Evolutionary conservation across 2,113 vertebrate genomes (phyloP).

Genomic region (Scalopus aquaticus): DNA sequence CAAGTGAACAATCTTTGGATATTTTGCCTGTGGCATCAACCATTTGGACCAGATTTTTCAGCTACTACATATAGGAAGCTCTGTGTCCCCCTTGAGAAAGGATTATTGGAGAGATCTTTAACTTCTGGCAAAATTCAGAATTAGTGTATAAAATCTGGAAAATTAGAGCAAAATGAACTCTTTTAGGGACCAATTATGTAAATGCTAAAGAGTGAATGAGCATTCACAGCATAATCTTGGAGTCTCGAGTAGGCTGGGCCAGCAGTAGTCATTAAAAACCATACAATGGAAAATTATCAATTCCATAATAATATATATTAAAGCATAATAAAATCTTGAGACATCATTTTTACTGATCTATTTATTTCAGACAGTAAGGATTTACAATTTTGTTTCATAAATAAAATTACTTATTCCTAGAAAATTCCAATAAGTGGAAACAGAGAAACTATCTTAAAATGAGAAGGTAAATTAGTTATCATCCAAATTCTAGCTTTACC

Average conservation of each 20-base stretch:
- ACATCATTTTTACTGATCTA: neutral
- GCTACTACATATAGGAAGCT: neutral
- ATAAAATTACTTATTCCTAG: neutral
- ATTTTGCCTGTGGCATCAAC: constrained; percentile 60
- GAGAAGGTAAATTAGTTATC: neutral
- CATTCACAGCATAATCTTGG: neutral
- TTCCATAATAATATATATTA: neutral
- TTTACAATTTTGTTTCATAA: neutral
- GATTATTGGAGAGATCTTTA: constrained; percentile 49
- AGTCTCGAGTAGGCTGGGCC: neutral
- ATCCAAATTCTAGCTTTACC: neutral
- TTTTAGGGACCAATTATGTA: constrained; percentile 44
- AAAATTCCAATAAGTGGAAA: neutral
- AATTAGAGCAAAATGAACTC: constrained; percentile 58
- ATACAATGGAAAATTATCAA: neutral
- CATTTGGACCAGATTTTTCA: constrained; percentile 59
- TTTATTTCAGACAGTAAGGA: constrained; percentile 24
- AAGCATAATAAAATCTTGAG: neutral
- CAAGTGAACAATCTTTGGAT: constrained; percentile 67
- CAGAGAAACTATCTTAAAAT: neutral
- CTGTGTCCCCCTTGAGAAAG: neutral
- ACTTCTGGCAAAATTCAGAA: constrained; percentile 56
- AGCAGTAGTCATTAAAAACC: constrained; percentile 24
- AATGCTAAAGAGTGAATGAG: constrained; percentile 18
- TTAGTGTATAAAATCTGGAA: constrained; percentile 50